phyloP scores from a whole-genome alignment of 2,113 vertebrate genomes.

The Hippocampus guttulatus region DNA sequence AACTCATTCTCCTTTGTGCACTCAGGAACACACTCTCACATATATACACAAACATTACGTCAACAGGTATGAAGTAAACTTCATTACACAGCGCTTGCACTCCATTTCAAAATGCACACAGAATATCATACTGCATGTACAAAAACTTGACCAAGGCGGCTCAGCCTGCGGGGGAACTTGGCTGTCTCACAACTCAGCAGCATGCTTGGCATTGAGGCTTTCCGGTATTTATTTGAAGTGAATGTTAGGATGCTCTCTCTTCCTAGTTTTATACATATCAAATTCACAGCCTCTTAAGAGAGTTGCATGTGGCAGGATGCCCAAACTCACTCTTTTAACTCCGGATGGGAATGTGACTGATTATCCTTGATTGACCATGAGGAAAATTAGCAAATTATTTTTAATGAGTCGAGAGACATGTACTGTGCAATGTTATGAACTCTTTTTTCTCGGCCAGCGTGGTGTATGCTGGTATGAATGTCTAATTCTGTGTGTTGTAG shows the following conservation, averaged over 20 bases:
- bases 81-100: conserved; percentile 1
- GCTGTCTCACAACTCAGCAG: conserved; percentile 27
- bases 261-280: conserved; percentile 32
- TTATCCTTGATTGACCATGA: background rate
- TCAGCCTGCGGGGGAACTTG: conserved; percentile 20
- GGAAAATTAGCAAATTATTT: too few relatives aligned
- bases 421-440: too few relatives aligned
- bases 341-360: background rate
- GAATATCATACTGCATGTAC: background rate
- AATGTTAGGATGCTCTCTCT: background rate
- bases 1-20: conserved; percentile 19
- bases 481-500: too few relatives aligned
- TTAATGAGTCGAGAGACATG: too few relatives aligned
- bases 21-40: conserved; percentile 13
- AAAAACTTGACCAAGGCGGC: background rate
- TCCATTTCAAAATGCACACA: background rate
- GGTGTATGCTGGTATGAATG: too few relatives aligned
- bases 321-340: conserved; percentile 13
- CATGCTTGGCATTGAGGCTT: conserved; percentile 22
- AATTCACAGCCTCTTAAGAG: conserved; percentile 26
- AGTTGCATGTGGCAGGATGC: conserved; percentile 10
- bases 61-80: conserved; percentile 31
- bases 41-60: conserved; percentile 10
- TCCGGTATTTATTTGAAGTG: background rate
- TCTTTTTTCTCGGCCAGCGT: too few relatives aligned